Conservation (phyloP, 1,140 invertebrate genomes). For the Oscheius sp. region DNA sequence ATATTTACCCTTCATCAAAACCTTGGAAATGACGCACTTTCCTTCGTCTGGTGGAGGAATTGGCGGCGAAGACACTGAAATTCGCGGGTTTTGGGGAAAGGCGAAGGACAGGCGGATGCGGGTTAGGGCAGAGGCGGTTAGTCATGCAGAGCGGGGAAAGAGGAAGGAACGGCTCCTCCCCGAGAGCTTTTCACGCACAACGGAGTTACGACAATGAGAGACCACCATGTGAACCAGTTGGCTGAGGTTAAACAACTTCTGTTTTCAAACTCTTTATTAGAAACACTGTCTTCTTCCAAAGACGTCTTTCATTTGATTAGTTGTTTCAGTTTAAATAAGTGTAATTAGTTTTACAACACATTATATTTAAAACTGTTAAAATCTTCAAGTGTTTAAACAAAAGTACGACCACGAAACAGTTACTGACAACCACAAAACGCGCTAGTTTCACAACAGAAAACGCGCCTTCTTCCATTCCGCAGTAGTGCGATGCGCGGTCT, state of each 20-base stretch:
- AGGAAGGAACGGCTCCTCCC: too few relatives aligned
- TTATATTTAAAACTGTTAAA: too few relatives aligned
- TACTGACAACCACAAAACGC: slow-evolving; percentile 20
- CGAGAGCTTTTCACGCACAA: too few relatives aligned
- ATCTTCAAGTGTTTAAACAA: too few relatives aligned
- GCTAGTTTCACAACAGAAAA: not conserved
- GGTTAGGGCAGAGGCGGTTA: not conserved
- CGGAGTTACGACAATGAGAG: not conserved
- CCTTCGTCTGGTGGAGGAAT: slow-evolving; percentile 57
- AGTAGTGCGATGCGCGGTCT: slow-evolving; percentile 58
- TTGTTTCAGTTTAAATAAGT: too few relatives aligned
- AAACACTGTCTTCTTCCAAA: too few relatives aligned
- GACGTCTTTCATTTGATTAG: too few relatives aligned
- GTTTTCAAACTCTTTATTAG: too few relatives aligned
- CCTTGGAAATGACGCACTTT: slow-evolving; percentile 46
- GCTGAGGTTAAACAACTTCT: not conserved
- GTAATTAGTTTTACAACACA: too few relatives aligned
- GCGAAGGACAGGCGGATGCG: not conserved
- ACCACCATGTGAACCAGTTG: slow-evolving; percentile 2
- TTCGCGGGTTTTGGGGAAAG: slow-evolving; percentile 19
- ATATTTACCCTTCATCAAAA: not conserved
- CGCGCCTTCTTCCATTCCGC: slow-evolving; percentile 56
- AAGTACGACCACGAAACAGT: too few relatives aligned
- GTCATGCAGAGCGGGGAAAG: not conserved
- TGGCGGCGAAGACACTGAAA: slow-evolving; percentile 56